Evolutionary conservation across 1,140 invertebrate genomes (phyloP).

Genomic region (Cydia splendana): DNA sequence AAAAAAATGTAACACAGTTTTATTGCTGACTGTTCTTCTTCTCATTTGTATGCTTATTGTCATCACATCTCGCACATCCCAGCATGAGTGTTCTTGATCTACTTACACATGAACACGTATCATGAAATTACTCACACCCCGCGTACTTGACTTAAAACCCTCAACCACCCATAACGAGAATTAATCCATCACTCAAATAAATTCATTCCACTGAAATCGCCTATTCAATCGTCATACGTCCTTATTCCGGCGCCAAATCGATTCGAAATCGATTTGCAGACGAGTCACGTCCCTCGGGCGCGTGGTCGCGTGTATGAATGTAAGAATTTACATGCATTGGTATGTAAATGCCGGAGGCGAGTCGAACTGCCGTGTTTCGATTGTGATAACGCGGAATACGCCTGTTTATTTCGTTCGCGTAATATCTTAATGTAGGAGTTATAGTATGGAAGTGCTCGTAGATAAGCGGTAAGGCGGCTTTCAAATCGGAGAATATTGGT

Average conservation of each 20-base stretch:
- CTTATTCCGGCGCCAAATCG: constrained; percentile 39
- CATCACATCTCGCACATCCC: no score
- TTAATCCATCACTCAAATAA: constrained; percentile 24
- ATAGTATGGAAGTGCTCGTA: neutral
- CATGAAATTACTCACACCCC: neutral
- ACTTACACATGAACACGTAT: no score
- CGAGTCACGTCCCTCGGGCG: constrained; percentile 38
- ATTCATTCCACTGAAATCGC: constrained; percentile 11
- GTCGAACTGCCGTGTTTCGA: constrained; percentile 27
- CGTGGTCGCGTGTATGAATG: constrained; percentile 33
- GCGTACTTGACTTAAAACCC: neutral
- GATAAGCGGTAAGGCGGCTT: neutral
- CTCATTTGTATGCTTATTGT: no score
- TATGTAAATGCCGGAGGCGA: constrained; percentile 46
- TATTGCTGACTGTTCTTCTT: no score
- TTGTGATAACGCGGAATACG: constrained; percentile 16
- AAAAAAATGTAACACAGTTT: no score
- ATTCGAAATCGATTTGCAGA: constrained; percentile 42
- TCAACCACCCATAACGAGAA: neutral
- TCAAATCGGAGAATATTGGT: neutral
- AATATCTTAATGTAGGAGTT: constrained; percentile 5
- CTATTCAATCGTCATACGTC: constrained; percentile 29
- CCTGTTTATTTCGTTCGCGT: constrained; percentile 19
- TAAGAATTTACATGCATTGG: constrained; percentile 52
- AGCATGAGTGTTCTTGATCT: no score